A percentile compares a stretch with the other conserved stretches of the same genome.
Conservation (phyloP, 2,113 vertebrate species). For the Ceyx melanurus region DNA sequence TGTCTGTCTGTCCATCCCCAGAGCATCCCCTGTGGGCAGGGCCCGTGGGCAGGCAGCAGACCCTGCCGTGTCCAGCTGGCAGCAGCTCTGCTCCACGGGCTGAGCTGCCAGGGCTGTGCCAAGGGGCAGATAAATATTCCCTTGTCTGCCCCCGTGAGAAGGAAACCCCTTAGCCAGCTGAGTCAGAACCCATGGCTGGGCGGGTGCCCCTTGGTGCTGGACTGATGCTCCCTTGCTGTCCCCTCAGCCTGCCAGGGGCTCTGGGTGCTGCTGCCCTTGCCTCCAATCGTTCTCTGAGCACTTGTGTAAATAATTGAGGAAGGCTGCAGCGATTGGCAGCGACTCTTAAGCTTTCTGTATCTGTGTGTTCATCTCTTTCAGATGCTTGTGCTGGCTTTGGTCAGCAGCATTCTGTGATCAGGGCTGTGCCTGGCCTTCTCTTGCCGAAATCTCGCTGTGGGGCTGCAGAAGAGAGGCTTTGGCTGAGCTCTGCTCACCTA, state of each 20-base stretch:
- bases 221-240: no score
- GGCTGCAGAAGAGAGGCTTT: rapidly evolving
- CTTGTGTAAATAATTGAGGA: background rate
- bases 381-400: background rate
- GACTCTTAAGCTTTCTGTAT: background rate
- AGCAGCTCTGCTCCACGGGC: background rate
- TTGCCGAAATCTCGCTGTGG: rapidly evolving
- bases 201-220: background rate
- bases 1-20: rapidly evolving
- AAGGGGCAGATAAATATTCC: background rate
- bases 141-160: rapidly evolving
- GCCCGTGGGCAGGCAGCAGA: rapidly evolving
- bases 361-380: background rate
- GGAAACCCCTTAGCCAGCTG: background rate
- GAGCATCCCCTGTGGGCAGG: rapidly evolving
- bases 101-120: background rate
- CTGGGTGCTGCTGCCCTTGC: rapidly evolving
- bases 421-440: background rate
- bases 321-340: background rate
- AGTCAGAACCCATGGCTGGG: rapidly evolving
- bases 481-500: background rate
- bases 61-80: background rate
- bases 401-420: background rate
- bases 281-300: background rate
- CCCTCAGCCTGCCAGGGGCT: background rate